phyloP scores from a whole-genome alignment of 1,140 invertebrate genomes.

The Acromyrmex echinatior region DNA sequence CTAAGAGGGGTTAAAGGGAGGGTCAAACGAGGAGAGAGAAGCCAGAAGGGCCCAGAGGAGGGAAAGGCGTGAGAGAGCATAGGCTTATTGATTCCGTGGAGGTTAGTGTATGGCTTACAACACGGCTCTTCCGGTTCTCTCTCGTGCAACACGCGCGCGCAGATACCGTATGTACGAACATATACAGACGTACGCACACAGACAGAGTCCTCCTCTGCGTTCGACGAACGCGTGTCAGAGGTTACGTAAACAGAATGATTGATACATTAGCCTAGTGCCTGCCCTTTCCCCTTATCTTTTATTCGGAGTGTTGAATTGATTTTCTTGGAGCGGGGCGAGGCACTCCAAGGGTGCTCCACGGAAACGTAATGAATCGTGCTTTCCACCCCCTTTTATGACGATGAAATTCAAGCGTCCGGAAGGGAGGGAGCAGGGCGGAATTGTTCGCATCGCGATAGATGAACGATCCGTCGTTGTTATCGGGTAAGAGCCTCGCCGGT shows the following conservation, averaged over 20 bases:
- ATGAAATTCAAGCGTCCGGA: slow-evolving; percentile 24
- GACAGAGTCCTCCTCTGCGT: slow-evolving; percentile 47
- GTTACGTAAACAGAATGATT: slow-evolving; percentile 80
- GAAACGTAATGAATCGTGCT: slow-evolving; percentile 73
- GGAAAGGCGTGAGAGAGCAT: slow-evolving; percentile 53
- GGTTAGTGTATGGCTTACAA: slow-evolving; percentile 57
- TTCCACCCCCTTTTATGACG: slow-evolving; percentile 66
- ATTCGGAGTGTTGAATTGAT: slow-evolving; percentile 77
- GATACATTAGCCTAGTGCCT: slow-evolving; percentile 76
- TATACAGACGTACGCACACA: background rate
- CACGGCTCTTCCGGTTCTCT: slow-evolving; percentile 28
- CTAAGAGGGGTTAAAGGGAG: slow-evolving; percentile 62
- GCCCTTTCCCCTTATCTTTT: slow-evolving; percentile 79
- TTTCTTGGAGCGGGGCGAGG: slow-evolving; percentile 50
- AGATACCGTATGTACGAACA: too few species aligned
- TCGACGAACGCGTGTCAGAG: slow-evolving; percentile 75
- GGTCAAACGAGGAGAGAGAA: slow-evolving; percentile 55
- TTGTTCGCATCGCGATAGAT: slow-evolving; percentile 27
- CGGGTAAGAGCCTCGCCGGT: slow-evolving; percentile 18
- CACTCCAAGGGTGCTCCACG: slow-evolving; percentile 44
- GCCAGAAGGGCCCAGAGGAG: slow-evolving; percentile 7
- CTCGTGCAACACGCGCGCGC: background rate
- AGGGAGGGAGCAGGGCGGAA: background rate
- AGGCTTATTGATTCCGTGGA: slow-evolving; percentile 74
- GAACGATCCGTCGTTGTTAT: slow-evolving; percentile 36